Conservation (phyloP, 2,888 invertebrate genomes). For the Lampropteryx suffumata region DNA sequence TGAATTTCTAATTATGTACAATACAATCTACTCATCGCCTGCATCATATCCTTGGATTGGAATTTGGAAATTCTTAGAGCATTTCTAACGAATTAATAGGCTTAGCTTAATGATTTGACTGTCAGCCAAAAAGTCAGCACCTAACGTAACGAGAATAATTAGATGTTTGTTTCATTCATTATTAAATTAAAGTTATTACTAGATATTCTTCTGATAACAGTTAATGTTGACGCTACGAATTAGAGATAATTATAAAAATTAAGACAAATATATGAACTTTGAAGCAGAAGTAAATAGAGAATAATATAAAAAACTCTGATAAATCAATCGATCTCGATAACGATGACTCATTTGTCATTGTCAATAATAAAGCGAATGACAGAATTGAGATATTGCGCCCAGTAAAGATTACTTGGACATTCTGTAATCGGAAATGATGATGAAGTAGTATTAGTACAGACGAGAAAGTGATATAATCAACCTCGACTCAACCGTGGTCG, state of each 20-base stretch:
- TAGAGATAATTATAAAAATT: neutral
- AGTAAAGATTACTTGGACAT: slow-evolving; percentile 18
- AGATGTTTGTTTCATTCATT: too few relatives aligned
- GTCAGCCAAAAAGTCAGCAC: too few relatives aligned
- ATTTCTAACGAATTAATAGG: neutral
- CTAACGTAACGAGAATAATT: too few relatives aligned
- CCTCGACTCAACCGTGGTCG: slow-evolving; percentile 2
- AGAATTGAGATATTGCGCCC: slow-evolving; percentile 15
- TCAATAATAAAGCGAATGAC: slow-evolving; percentile 26
- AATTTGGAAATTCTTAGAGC: too few relatives aligned
- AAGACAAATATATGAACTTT: neutral
- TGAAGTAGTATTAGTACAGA: slow-evolving; percentile 23
- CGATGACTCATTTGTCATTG: slow-evolving; percentile 30
- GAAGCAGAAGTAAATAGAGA: neutral
- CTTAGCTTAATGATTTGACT: too few relatives aligned
- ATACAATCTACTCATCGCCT: too few relatives aligned
- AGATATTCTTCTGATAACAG: too few relatives aligned
- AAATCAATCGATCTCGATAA: slow-evolving; percentile 17
- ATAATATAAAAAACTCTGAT: neutral
- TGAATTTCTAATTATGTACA: too few relatives aligned
- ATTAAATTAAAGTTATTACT: too few relatives aligned
- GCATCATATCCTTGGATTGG: too few relatives aligned
- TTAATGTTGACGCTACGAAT: too few relatives aligned
- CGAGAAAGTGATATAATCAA: slow-evolving; percentile 28
- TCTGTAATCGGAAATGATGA: slow-evolving; percentile 22